A percentile compares a stretch with the other conserved stretches of the same genome.
These are phyloP conservation scores for Cheumatopsyche charites DNA, from an alignment of 1,140 invertebrate species.

Conservation along the genomic window DNA sequence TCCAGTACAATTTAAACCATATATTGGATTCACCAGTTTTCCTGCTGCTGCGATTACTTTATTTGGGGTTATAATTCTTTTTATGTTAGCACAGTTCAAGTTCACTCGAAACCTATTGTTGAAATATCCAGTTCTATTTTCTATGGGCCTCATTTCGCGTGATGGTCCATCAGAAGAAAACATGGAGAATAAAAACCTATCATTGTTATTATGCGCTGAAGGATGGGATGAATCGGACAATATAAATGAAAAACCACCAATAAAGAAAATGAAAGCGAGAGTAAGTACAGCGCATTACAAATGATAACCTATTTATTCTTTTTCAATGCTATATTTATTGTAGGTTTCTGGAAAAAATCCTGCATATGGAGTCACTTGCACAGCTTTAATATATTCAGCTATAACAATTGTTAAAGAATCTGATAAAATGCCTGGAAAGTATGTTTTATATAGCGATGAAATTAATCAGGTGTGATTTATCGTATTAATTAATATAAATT, in stretches of 20 bases:
- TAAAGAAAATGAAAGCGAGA: slow-evolving; percentile 71
- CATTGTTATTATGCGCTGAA: slow-evolving; percentile 71
- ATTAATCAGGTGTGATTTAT: neutral
- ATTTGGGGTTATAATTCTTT: slow-evolving; percentile 69
- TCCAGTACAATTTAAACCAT: slow-evolving; percentile 47
- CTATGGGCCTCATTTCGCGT: slow-evolving; percentile 70
- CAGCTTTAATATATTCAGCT: slow-evolving; percentile 73
- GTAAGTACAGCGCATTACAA: too few species aligned
- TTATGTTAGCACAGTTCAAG: slow-evolving; percentile 68
- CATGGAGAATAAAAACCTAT: slow-evolving; percentile 69
- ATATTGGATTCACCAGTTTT: slow-evolving; percentile 36
- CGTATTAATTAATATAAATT: neutral
- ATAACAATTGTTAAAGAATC: slow-evolving; percentile 77
- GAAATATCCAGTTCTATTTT: slow-evolving; percentile 77
- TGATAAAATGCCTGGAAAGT: slow-evolving; percentile 76
- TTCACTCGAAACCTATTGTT: slow-evolving; percentile 54
- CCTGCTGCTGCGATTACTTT: slow-evolving; percentile 55
- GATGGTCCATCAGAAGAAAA: slow-evolving; percentile 71
- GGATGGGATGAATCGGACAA: slow-evolving; percentile 79
- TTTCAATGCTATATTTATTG: too few species aligned
- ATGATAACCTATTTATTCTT: slow-evolving; percentile 49
- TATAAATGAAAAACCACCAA: slow-evolving; percentile 63
- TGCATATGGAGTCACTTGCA: slow-evolving; percentile 83
- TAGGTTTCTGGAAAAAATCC: slow-evolving; percentile 70
- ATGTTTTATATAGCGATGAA: slow-evolving; percentile 49